Evolutionary conservation across 2,797 vertebrate species (phyloP), one percentile per base, ranked within the genome.

Genomic region (Gymnothorax reevesii): DNA sequence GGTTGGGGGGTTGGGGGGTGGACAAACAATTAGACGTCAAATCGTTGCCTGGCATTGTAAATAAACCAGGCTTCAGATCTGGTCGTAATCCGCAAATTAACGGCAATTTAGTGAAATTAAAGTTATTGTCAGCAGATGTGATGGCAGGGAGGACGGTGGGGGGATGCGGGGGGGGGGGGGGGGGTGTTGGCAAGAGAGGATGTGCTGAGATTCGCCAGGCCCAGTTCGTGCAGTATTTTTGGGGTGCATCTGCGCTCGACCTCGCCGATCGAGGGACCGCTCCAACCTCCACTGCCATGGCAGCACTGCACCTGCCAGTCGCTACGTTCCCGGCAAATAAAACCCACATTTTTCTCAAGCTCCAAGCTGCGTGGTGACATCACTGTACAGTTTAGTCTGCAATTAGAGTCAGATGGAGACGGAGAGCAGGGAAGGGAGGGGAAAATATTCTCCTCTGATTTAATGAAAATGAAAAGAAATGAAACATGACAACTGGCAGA

Each of bases 321-420:
- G 33, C 80, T 75, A 1, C 0, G 33, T 88, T 90, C 90, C 88
- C 93, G 90, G 89, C 88, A 88, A 86, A 4, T 7, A 15, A 25
- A 69, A 42, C 88, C 83, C 83, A 89, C 90, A 90, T 92, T 95
- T 66, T n/a, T n/a, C n/a, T n/a, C 20, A 90, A 87, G 87, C 2
- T 75, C 84, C 85, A 90, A 94, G 87, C 90, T 90, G 84, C 87
- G 73, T 90, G 66, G 88, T 93, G 93, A 96, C 0, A 86, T 94
- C 93, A 93, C 85, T 80, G 88, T n/a, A 79, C 82, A 73, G 80
- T 92, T 94, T 92, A 91, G 90, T 92, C 83, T 89, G 87, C 94
- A 95, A 95, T 94, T 88, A 89, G 87, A 92, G 93, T 95, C 94
- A 94, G 92, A 94, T 91, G 91, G 66, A 33, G 66, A 33, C 33